These are phyloP conservation scores for Congeria kusceri DNA, from an alignment of 2,888 invertebrate genomes.

Conservation along the genomic window DNA sequence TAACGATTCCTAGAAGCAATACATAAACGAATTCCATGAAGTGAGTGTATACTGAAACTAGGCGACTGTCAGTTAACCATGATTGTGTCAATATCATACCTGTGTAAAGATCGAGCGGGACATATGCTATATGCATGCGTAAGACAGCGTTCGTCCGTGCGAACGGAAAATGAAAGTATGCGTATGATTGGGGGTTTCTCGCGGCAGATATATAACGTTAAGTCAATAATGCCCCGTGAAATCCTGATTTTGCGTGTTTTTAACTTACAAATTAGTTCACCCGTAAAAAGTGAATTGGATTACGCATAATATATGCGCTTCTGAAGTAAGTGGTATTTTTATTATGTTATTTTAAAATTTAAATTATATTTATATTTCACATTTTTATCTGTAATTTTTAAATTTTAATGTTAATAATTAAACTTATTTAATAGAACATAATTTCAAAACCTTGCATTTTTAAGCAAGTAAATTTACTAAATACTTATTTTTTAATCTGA, in stretches of 20 bases:
- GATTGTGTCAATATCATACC: background rate
- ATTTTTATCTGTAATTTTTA: too few relatives aligned
- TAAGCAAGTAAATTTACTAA: too few relatives aligned
- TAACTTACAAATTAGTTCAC: background rate
- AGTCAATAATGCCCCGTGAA: constrained; percentile 62
- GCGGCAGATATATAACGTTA: constrained; percentile 43
- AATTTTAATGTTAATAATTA: too few relatives aligned
- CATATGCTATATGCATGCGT: background rate
- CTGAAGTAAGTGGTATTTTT: too few relatives aligned
- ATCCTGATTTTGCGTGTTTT: constrained; percentile 59
- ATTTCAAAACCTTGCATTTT: too few relatives aligned
- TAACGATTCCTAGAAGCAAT: constrained; percentile 3
- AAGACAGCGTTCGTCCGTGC: background rate
- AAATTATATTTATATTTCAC: too few relatives aligned
- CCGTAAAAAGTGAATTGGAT: too few relatives aligned
- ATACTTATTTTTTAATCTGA: too few relatives aligned
- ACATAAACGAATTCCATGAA: constrained; percentile 1
- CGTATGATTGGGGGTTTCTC: constrained; percentile 38
- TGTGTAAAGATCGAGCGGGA: background rate
- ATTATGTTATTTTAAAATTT: too few relatives aligned
- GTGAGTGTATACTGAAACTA: background rate
- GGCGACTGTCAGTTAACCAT: constrained; percentile 1
- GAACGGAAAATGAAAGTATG: constrained; percentile 1
- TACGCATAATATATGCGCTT: too few relatives aligned
- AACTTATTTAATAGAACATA: too few relatives aligned